Evolutionary conservation across 2,888 invertebrate genomes (phyloP), one percentile per base, ranked within the genome.

Genomic region (Monoplex corrugatus): DNA sequence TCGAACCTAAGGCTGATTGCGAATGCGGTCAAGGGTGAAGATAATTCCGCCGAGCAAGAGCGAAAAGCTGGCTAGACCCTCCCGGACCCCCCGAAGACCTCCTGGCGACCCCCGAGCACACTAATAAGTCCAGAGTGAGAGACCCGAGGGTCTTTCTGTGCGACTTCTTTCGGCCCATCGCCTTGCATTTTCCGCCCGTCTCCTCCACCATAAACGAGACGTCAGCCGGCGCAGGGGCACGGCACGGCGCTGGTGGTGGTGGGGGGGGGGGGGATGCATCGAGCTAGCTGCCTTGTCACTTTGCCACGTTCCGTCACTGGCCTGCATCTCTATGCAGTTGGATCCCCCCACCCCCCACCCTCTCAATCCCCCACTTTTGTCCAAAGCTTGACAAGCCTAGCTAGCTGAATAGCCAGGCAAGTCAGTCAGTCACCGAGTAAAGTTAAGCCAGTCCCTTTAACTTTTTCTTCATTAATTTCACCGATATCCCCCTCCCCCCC

Each of bases 1-100:
- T 90, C 86, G 88, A 89, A 88, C 88, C 72, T 88, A 87, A 88
- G 88, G 86, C 88, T 90, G 90, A 90, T 90, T 90, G 89, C 88
- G 84, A 90, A 82, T 38, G 88, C 88, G 88, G 88, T 88, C 88
- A 90, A 85, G 89, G 86, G 86, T 89, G 87, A 90, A 90, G 90
- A 90, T 90, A 90, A 90, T 89, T 89, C 88, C 86, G 87, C 43
- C 57, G 82, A 80, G 57, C 89, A 72, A 40, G 82, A 82, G 80
- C 43, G 78, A 40, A 78, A 43, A 43, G n/a, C 43, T n/a, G n/a
- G 40, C 44, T 8, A 38, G 5, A 78, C 75, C 87, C 38, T 45
- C 32, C 3, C 50, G 78, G 38, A 86, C 45, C 35, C 43, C 43
- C 43, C 19, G 82, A 23, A 38, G 80, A 13, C 40, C 80, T 57